Percentiles rank a stretch among this genome's conserved stretches.
phyloP scores from a whole-genome alignment of 92 coral and sea anemone species.

The Parazoanthus atlanticus region DNA sequence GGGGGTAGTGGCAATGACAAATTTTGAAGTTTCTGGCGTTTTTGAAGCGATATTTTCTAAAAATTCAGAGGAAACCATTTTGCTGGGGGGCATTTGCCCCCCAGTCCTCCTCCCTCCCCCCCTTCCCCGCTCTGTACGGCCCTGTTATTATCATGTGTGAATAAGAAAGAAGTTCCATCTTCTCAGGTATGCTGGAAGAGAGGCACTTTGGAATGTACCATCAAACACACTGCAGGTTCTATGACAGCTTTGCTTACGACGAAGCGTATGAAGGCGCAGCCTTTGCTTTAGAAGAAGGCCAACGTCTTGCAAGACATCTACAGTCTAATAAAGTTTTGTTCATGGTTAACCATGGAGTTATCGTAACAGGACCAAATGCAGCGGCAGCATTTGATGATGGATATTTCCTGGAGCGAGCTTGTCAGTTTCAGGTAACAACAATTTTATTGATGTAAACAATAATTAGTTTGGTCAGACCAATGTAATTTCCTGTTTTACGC shows the following conservation, averaged over 20 bases:
- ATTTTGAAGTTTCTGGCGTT: too few species aligned
- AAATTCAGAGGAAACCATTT: too few species aligned
- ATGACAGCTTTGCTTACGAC: slow-evolving; percentile 72
- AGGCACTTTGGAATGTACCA: slow-evolving; percentile 71
- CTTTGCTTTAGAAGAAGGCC: slow-evolving; percentile 55
- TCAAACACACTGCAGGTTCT: slow-evolving; percentile 64
- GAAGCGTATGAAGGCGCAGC: slow-evolving; percentile 58
- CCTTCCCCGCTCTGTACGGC: too few species aligned
- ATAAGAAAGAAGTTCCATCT: not conserved
- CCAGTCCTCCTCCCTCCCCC: not conserved
- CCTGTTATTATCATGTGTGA: not conserved
- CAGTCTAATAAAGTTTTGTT: slow-evolving; percentile 64
- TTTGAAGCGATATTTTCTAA: too few species aligned
- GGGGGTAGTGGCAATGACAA: too few species aligned
- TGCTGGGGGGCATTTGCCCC: too few species aligned
- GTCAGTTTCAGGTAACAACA: slow-evolving; percentile 68
- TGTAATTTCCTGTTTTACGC: too few species aligned
- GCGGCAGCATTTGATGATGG: slow-evolving; percentile 67
- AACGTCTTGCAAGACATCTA: slow-evolving; percentile 62
- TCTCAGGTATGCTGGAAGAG: slow-evolving; percentile 69
- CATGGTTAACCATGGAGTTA: slow-evolving; percentile 80
- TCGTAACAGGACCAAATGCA: slow-evolving; percentile 60
- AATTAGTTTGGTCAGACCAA: not conserved
- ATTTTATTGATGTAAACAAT: not conserved
- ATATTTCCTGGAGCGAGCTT: slow-evolving; percentile 77